Evolutionary conservation across 2,888 invertebrate genomes (phyloP).

Genomic region (Tachina lurida): DNA sequence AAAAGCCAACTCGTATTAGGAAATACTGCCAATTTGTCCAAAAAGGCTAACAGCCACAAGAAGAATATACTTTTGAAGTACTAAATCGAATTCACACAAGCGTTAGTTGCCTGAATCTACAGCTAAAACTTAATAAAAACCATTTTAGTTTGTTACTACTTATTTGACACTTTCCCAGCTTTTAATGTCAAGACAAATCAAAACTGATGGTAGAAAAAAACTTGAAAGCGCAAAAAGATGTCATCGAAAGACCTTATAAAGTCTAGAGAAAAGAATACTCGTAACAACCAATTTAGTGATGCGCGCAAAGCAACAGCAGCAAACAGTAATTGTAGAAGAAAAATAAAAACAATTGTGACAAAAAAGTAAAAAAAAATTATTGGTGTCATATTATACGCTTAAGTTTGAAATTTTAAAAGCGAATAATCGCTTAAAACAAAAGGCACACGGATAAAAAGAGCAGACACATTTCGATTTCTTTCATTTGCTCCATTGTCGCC

Average conservation of each 20-base stretch:
- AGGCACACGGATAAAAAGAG: slow-evolving; percentile 39
- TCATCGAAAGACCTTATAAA: slow-evolving; percentile 39
- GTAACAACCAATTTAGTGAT: slow-evolving; percentile 48
- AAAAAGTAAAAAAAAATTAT: slow-evolving; percentile 46
- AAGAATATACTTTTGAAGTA: background rate
- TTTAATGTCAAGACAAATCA: slow-evolving; percentile 78
- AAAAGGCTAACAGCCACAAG: background rate
- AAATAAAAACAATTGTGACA: slow-evolving; percentile 58
- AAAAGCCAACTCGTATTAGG: slow-evolving; percentile 22
- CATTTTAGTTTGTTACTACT: slow-evolving; percentile 27
- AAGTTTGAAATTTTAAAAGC: slow-evolving; percentile 41
- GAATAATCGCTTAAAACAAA: slow-evolving; percentile 43
- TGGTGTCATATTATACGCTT: slow-evolving; percentile 63
- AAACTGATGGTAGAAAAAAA: slow-evolving; percentile 53
- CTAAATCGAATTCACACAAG: slow-evolving; percentile 6
- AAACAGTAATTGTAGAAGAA: slow-evolving; percentile 2
- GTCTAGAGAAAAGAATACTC: slow-evolving; percentile 18
- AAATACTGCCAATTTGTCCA: slow-evolving; percentile 52
- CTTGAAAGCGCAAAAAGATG: background rate
- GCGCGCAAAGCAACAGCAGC: slow-evolving; percentile 35
- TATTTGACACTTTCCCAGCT: slow-evolving; percentile 82
- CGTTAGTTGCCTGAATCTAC: background rate
- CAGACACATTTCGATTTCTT: slow-evolving; percentile 69
- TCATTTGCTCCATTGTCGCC: slow-evolving; percentile 68
- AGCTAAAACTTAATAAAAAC: background rate